Evolutionary conservation across 2,113 vertebrate genomes (phyloP).

Genomic region (Uropsilus gracilis): DNA sequence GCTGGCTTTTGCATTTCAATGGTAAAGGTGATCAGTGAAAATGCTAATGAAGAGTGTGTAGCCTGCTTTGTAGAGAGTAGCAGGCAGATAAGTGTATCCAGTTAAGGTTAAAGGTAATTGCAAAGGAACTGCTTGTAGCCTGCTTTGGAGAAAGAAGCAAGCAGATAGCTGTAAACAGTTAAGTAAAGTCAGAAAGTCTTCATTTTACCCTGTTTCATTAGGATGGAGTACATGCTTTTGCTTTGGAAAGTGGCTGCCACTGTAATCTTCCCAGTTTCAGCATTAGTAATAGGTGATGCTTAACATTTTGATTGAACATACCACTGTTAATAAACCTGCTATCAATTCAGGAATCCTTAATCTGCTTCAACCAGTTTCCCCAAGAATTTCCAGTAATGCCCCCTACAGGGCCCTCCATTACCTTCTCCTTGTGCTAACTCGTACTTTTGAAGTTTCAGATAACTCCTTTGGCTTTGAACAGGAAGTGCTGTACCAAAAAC

Average conservation of each 20-base stretch:
- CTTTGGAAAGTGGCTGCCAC: not conserved
- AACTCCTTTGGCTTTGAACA: not conserved
- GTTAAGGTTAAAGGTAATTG: too few species aligned
- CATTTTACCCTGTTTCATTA: too few species aligned
- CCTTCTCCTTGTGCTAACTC: not conserved
- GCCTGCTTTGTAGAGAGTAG: too few species aligned
- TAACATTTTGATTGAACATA: not conserved
- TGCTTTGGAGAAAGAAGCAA: too few species aligned
- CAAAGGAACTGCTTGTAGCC: too few species aligned
- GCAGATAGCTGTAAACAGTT: too few species aligned
- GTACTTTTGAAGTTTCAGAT: not conserved
- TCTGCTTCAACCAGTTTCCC: not conserved
- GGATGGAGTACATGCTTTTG: not conserved
- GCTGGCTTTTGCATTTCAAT: too few species aligned
- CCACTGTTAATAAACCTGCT: not conserved
- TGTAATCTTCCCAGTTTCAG: not conserved
- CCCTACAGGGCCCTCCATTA: accelerated
- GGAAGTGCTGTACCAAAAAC: not conserved
- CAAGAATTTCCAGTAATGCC: not conserved
- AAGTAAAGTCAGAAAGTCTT: too few species aligned
- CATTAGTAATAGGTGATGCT: not conserved
- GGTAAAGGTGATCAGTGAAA: too few species aligned
- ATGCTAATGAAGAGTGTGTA: too few species aligned
- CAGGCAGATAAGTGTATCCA: too few species aligned
- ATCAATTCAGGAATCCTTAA: not conserved